These are phyloP conservation scores for Fratercula arctica DNA, from an alignment of 2,797 vertebrate genomes.

Conservation along the genomic window DNA sequence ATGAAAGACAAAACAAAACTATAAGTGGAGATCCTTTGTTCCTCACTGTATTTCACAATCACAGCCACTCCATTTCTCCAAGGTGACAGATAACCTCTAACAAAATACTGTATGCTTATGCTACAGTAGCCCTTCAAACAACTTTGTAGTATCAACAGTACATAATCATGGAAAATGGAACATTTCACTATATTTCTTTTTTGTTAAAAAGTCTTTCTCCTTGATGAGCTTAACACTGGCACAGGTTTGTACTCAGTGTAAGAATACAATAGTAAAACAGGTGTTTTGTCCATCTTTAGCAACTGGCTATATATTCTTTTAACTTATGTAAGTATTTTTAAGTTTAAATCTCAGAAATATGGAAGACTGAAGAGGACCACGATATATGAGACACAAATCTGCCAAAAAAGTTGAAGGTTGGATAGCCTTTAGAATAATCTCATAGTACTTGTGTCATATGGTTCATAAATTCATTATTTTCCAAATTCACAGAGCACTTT, in stretches of 20 bases:
- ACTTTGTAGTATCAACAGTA: not conserved
- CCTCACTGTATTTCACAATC: not conserved
- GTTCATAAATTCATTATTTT: not conserved
- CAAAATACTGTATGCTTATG: not conserved
- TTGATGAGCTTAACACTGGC: not conserved
- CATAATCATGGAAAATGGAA: not conserved
- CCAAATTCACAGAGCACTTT: not conserved
- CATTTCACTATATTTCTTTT: not conserved
- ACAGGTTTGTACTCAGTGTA: not conserved
- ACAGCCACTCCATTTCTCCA: not conserved
- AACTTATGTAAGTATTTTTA: not conserved
- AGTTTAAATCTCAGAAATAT: not conserved
- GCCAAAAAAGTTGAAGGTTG: not conserved
- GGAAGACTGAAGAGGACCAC: not conserved
- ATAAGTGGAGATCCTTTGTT: not conserved
- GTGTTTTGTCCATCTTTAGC: not conserved
- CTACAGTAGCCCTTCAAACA: accelerated
- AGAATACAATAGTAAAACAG: not conserved
- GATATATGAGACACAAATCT: not conserved
- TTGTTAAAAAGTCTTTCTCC: not conserved
- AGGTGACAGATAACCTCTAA: not conserved
- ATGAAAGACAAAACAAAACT: not conserved
- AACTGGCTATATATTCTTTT: not conserved
- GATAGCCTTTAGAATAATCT: not conserved
- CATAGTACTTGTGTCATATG: not conserved